phyloP scores from a whole-genome alignment of 2,113 vertebrate species.

The Xyliphius kryptos region DNA sequence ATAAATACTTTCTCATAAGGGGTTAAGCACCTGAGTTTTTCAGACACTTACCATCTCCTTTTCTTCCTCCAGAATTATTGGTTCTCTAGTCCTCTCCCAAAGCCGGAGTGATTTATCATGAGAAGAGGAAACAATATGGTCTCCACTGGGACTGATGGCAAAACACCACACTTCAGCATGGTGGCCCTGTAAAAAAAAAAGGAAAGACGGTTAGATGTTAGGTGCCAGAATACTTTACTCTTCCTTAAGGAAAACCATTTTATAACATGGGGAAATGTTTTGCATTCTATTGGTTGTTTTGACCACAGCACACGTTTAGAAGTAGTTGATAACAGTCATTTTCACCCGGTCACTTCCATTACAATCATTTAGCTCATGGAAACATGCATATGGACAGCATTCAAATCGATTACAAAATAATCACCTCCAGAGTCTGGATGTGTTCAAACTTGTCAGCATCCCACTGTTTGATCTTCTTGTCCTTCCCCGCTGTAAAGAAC shows the following conservation, averaged over 20 bases:
- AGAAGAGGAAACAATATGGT: conserved; percentile 84
- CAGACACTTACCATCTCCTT: conserved; percentile 85
- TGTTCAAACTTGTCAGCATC: conserved; percentile 94
- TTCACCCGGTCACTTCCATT: too few relatives aligned
- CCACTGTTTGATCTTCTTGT: conserved; percentile 94
- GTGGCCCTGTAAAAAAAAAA: too few relatives aligned
- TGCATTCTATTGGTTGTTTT: too few relatives aligned
- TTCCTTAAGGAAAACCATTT: too few relatives aligned
- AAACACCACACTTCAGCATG: conserved; percentile 92
- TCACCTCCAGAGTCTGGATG: conserved; percentile 91
- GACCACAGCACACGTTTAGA: too few relatives aligned
- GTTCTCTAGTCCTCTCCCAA: conserved; percentile 91
- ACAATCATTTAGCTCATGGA: too few relatives aligned
- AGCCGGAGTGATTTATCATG: conserved; percentile 94
- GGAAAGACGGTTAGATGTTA: too few relatives aligned
- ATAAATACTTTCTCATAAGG: too few relatives aligned
- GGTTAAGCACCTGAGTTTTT: too few relatives aligned
- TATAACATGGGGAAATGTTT: too few relatives aligned
- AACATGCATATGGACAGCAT: not conserved
- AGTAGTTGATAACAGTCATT: too few relatives aligned
- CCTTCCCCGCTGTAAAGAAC: conserved; percentile 96
- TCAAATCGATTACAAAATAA: conserved; percentile 8
- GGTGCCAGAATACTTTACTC: too few relatives aligned
- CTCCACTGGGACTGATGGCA: conserved; percentile 86
- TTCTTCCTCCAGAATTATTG: conserved; percentile 90